Evolutionary conservation across 2,113 vertebrate species (phyloP).

Genomic region (Miniopterus natalensis): DNA sequence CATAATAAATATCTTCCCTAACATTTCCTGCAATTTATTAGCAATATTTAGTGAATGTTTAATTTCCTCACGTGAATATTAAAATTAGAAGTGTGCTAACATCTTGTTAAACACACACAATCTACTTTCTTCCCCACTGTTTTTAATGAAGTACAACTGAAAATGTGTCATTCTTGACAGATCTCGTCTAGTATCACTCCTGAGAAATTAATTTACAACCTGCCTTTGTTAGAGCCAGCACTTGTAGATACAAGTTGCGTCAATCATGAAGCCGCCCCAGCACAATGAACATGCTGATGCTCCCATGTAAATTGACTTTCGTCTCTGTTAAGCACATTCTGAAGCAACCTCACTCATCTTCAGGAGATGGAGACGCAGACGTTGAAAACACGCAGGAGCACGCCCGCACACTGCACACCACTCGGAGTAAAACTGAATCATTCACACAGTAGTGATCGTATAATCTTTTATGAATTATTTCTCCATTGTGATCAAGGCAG

Average conservation of each 20-base stretch:
- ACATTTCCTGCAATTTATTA: slow-evolving; percentile 2
- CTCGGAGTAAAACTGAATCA: not conserved
- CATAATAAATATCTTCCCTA: not conserved
- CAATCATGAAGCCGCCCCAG: slow-evolving; percentile 67
- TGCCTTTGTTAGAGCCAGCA: slow-evolving; percentile 38
- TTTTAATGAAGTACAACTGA: slow-evolving; percentile 50
- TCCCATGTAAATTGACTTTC: slow-evolving; percentile 74
- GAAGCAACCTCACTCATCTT: slow-evolving; percentile 77
- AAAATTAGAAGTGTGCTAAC: not conserved
- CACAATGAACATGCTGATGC: slow-evolving; percentile 72
- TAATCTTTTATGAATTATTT: slow-evolving; percentile 49
- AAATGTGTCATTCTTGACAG: slow-evolving; percentile 15
- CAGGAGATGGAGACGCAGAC: slow-evolving; percentile 24
- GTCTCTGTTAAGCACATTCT: slow-evolving; percentile 74
- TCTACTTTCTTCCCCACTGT: not conserved
- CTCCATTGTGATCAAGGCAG: slow-evolving; percentile 40
- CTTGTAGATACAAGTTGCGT: slow-evolving; percentile 72
- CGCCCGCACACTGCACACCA: not conserved
- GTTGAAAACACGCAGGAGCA: slow-evolving; percentile 12
- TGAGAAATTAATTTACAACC: slow-evolving; percentile 65
- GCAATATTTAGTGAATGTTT: not conserved
- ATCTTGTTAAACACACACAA: slow-evolving; percentile 28
- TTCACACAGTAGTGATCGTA: not conserved
- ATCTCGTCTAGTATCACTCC: not conserved
- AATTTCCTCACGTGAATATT: slow-evolving; percentile 48